Base-by-base conservation (phyloP, 2,797 vertebrate genomes). In the Siniperca undulata region DNA sequence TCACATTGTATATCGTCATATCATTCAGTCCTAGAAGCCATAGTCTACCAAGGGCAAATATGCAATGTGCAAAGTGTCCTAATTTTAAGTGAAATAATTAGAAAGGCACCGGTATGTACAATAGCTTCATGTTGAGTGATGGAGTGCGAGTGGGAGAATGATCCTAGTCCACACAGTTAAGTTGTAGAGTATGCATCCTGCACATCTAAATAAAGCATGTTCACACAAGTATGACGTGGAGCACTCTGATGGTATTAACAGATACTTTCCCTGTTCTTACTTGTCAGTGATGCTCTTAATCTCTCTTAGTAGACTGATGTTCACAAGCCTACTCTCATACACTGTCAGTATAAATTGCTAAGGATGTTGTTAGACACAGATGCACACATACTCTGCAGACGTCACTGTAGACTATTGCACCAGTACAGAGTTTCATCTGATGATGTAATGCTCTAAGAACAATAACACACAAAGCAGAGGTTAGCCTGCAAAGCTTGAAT, bases 381-480 rank as follows among this genome's bases (percentile, higher is more conserved):
- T 38, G 44, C 48, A 73, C 62, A 9, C 68, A 27, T 14, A 14
- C 59, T 27, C 53, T 17, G 13, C 44, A 55, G 56, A 56, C 30
- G 74, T 72, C 75, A 14, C 73, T 7, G 34, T 24, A 22, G 24
- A 44, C 20, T 11, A 48, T 24, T n/a, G n/a, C 19, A 58, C 50
- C 58, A n/a, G 81, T 48, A 1, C 82, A 22, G 30, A 10, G 70
- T 85, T 81, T 77, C 86, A 78, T 38, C 44, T 40, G 80, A 75
- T 77, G 82, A 86, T 67, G 69, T 68, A 81, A 84, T 8, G 36
- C 71, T n/a, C 20, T 44, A 4, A 24, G 40, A 42, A 73, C 53
- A 59, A 59, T n/a, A 58, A 40, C 13, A 24, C 81, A 58, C 36
- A 44, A 24, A 46, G 78, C 62, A 65, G 24, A 78, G 76, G 13